A percentile compares a stretch with the other conserved stretches of the same genome.
phyloP scores from a whole-genome alignment of 2,113 vertebrate genomes.

The Hippopotamus amphibius region DNA sequence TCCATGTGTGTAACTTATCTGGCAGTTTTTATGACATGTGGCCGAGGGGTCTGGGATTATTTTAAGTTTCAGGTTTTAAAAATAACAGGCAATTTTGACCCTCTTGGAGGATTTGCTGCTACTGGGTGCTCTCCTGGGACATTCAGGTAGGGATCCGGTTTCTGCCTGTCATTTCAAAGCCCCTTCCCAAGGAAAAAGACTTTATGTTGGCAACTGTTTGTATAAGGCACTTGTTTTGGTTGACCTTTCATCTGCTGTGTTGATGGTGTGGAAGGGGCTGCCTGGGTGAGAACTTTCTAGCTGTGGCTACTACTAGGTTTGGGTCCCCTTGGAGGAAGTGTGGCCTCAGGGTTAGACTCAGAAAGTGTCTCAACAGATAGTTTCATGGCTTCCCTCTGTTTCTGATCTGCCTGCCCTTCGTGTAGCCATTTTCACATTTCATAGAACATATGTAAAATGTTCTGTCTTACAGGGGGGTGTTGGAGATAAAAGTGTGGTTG shows the following conservation, averaged over 20 bases:
- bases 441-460: too few species aligned
- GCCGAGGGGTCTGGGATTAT: constrained; percentile 26
- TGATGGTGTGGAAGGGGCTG: background rate
- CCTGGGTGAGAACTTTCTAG: background rate
- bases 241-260: background rate
- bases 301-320: background rate
- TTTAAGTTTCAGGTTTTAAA: constrained; percentile 60
- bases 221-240: background rate
- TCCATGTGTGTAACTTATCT: background rate
- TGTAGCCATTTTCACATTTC: background rate
- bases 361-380: background rate
- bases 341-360: background rate
- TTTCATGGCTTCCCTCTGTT: background rate
- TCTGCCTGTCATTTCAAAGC: background rate
- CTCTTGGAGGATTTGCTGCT: constrained; percentile 49
- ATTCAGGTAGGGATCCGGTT: background rate
- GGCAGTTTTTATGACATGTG: background rate
- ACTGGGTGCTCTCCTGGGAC: background rate
- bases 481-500: background rate
- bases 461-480: background rate
- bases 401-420: background rate
- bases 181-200: background rate
- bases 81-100: constrained; percentile 49
- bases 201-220: background rate
- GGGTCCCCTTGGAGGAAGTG: background rate